These are phyloP conservation scores for Andrena flavipes DNA, from an alignment of 2,888 invertebrate species.

Conservation along the genomic window DNA sequence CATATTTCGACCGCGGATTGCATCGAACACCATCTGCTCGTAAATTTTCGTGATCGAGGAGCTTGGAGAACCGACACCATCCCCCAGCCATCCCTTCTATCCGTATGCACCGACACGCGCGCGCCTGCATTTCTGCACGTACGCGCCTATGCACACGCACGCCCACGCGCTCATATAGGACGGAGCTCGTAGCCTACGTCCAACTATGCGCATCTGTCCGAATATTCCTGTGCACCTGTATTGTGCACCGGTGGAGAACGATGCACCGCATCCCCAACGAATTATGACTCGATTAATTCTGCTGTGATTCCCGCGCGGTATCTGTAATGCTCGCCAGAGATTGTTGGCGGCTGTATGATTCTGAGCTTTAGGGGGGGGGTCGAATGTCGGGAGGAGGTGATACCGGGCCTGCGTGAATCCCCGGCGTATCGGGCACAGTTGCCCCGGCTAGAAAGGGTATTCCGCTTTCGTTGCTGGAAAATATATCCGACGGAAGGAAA, in stretches of 20 bases:
- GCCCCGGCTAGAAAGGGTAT: background rate
- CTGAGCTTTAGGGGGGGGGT: background rate
- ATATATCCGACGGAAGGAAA: too few species aligned
- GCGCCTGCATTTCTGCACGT: slow-evolving; percentile 50
- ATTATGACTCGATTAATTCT: slow-evolving; percentile 60
- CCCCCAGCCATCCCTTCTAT: background rate
- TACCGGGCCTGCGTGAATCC: background rate
- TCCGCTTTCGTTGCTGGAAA: too few species aligned
- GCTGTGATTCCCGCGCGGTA: slow-evolving; percentile 16
- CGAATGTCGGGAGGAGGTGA: background rate
- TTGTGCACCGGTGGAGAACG: slow-evolving; percentile 26
- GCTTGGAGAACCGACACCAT: slow-evolving; percentile 41
- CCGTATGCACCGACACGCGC: slow-evolving; percentile 34
- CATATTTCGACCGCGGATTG: slow-evolving; percentile 45
- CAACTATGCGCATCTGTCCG: slow-evolving; percentile 40
- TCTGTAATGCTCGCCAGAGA: slow-evolving; percentile 7
- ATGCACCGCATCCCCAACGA: slow-evolving; percentile 35
- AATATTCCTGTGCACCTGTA: slow-evolving; percentile 12
- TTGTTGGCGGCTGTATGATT: background rate
- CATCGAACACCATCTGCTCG: slow-evolving; percentile 50
- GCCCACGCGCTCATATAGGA: slow-evolving; percentile 26
- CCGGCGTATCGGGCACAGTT: background rate
- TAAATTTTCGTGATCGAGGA: slow-evolving; percentile 70
- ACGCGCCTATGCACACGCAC: slow-evolving; percentile 1
- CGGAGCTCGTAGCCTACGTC: slow-evolving; percentile 27